phyloP scores from a whole-genome alignment of 2,113 vertebrate species.

The Poeciliopsis occidentalis region DNA sequence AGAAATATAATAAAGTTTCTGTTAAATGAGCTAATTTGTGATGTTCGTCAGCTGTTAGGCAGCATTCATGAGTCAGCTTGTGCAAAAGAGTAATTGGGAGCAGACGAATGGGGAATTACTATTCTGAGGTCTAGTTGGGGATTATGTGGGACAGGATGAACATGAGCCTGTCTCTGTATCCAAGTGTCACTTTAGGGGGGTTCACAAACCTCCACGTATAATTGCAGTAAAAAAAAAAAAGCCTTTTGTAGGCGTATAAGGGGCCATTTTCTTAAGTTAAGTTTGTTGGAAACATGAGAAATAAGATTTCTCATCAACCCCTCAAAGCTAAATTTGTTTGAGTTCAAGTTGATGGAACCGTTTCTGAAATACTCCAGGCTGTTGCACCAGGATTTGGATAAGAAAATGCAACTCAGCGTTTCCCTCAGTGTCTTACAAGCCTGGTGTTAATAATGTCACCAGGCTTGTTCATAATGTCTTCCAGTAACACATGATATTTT shows the following conservation, averaged over 20 bases:
- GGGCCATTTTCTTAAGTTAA: not conserved
- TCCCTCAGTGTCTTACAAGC: too few relatives aligned
- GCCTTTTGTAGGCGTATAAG: too few relatives aligned
- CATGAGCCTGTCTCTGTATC: slow-evolving; percentile 11
- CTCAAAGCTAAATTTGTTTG: not conserved
- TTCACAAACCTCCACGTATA: slow-evolving; percentile 22
- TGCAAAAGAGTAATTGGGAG: slow-evolving; percentile 50
- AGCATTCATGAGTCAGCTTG: slow-evolving; percentile 41
- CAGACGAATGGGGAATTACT: slow-evolving; percentile 37
- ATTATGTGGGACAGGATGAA: slow-evolving; percentile 39
- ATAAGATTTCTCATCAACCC: not conserved
- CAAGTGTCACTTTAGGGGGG: slow-evolving; percentile 25
- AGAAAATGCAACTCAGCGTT: too few relatives aligned
- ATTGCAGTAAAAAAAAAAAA: slow-evolving; percentile 1
- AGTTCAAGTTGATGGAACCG: not conserved
- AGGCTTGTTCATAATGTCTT: too few relatives aligned
- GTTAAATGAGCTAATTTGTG: slow-evolving; percentile 46
- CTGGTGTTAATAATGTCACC: too few relatives aligned
- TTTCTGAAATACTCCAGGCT: not conserved
- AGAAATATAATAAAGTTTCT: slow-evolving; percentile 21
- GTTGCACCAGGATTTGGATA: not conserved
- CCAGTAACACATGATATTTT: too few relatives aligned
- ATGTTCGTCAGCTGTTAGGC: slow-evolving; percentile 41
- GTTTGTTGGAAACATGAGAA: not conserved
- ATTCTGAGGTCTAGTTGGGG: slow-evolving; percentile 34